Conservation (phyloP, 2,113 vertebrate species). For the Trematomus loennbergii region DNA sequence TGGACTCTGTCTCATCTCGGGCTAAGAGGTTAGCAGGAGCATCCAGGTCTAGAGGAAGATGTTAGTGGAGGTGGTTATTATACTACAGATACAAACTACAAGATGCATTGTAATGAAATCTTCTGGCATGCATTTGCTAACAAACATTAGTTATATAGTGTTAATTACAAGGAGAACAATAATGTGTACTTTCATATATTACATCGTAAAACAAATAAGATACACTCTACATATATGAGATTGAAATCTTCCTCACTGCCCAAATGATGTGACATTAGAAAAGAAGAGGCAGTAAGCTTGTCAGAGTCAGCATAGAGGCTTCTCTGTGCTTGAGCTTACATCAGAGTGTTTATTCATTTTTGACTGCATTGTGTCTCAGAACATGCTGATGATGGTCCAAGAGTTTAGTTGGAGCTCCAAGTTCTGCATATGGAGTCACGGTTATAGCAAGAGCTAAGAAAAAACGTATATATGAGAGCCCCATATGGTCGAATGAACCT, state of each 20-base stretch:
- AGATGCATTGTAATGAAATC: conserved; percentile 15
- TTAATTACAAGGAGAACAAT: not conserved
- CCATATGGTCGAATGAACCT: not conserved
- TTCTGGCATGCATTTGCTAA: conserved; percentile 5
- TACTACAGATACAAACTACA: conserved; percentile 39
- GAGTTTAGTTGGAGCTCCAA: conserved; percentile 8
- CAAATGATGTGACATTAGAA: conserved; percentile 27
- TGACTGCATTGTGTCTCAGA: not conserved
- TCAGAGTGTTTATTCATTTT: conserved; percentile 49
- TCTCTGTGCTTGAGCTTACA: conserved; percentile 56
- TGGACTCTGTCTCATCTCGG: conserved; percentile 81
- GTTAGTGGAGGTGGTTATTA: conserved; percentile 45
- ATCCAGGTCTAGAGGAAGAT: conserved; percentile 62
- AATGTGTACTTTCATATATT: not conserved
- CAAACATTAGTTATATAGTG: conserved; percentile 7
- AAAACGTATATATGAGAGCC: not conserved
- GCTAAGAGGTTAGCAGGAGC: conserved; percentile 64
- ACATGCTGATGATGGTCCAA: conserved; percentile 3
- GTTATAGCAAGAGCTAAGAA: not conserved
- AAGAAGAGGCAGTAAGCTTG: conserved; percentile 66
- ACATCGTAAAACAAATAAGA: not conserved
- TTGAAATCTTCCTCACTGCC: too few species aligned
- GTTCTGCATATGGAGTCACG: conserved; percentile 3
- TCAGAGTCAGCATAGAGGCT: not conserved
- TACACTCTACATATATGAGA: not conserved